Conservation (phyloP, 2,113 vertebrate genomes). For the Pollimyrus isidori region DNA sequence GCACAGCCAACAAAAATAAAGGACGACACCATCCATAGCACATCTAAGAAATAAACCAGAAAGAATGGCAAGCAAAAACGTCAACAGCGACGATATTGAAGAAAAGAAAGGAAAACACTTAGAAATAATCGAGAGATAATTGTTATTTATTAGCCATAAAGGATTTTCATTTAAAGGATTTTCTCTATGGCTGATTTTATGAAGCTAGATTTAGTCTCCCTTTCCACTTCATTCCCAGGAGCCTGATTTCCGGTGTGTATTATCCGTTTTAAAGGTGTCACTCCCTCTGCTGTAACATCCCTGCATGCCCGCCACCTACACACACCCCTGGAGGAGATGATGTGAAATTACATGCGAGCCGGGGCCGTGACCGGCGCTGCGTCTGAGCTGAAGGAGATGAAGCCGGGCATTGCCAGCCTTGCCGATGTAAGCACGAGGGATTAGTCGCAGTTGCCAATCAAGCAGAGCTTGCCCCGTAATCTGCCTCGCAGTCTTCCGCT, state of each 20-base stretch:
- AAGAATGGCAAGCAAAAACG: not conserved
- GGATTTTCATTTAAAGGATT: not conserved
- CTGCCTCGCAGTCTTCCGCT: not conserved
- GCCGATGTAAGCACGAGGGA: not conserved
- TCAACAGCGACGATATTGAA: not conserved
- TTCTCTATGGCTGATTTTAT: not conserved
- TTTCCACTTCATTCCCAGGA: not conserved
- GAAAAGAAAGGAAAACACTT: not conserved
- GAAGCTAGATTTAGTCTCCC: not conserved
- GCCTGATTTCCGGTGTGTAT: not conserved
- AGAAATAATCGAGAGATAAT: not conserved
- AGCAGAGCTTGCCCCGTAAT: not conserved
- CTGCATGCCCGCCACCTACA: not conserved
- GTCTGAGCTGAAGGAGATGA: not conserved
- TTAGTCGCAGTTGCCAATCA: not conserved
- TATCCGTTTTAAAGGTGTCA: not conserved
- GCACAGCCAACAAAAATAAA: not conserved
- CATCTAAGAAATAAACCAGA: not conserved
- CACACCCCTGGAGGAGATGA: not conserved
- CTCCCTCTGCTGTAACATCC: not conserved
- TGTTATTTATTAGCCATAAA: not conserved
- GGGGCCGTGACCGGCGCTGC: not conserved
- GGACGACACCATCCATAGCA: not conserved
- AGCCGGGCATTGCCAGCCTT: not conserved
- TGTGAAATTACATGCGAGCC: not conserved